These are phyloP conservation scores for Anoplopoma fimbria DNA, from an alignment of 2,113 vertebrate genomes.

Conservation along the genomic window DNA sequence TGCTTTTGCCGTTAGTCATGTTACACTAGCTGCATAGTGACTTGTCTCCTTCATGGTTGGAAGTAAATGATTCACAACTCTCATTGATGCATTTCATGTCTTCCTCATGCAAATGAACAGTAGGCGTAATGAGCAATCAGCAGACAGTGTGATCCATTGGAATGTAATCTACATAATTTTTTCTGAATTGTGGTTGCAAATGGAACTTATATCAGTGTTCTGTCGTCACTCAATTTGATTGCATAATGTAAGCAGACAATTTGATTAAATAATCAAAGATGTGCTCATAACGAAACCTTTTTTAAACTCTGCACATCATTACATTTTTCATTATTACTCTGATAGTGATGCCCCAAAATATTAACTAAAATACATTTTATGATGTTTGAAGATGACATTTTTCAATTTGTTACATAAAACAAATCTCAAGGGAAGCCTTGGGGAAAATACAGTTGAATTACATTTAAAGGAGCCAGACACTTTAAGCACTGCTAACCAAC, in stretches of 20 bases:
- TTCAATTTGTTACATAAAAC: not conserved
- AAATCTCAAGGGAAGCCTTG: not conserved
- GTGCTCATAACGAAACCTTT: not conserved
- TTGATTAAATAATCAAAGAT: conserved; percentile 31
- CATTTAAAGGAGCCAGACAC: not conserved
- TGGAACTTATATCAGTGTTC: conserved; percentile 40
- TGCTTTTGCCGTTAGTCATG: conserved; percentile 25
- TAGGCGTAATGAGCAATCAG: conserved; percentile 69
- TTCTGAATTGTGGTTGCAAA: conserved; percentile 46
- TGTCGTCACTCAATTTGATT: conserved; percentile 43
- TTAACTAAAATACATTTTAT: not conserved
- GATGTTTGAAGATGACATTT: not conserved
- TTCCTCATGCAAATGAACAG: conserved; percentile 52
- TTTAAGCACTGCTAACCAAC: conserved; percentile 2
- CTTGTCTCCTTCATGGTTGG: not conserved
- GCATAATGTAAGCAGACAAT: conserved; percentile 43
- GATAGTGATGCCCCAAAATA: not conserved
- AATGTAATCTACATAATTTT: conserved; percentile 52
- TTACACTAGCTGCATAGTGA: conserved; percentile 17
- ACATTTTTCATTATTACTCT: not conserved
- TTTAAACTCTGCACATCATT: not conserved
- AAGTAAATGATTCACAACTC: conserved; percentile 44
- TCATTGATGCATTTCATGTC: conserved; percentile 51
- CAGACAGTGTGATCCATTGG: conserved; percentile 17
- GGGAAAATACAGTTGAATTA: not conserved